Conservation (phyloP, 1,140 invertebrate genomes). For the Drosophila mojavensis region DNA sequence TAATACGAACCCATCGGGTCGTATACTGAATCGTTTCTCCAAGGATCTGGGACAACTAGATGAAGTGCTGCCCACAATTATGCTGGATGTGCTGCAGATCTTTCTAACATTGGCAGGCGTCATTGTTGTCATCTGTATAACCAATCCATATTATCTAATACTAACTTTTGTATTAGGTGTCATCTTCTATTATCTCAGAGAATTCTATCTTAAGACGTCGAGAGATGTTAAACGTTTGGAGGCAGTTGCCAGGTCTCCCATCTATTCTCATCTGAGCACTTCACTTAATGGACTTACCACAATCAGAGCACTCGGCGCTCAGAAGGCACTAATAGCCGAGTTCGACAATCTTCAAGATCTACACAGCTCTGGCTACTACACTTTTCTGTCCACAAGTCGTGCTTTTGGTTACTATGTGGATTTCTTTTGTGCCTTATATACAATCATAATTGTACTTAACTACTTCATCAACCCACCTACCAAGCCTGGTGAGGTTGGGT, state of each 20-base stretch:
- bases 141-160: constrained; percentile 90
- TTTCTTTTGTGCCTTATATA: constrained; percentile 88
- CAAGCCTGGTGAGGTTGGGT: constrained; percentile 88
- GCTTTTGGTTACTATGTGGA: constrained; percentile 93
- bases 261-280: constrained; percentile 91
- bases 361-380: constrained; percentile 90
- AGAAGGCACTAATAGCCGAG: constrained; percentile 87
- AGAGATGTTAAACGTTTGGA: constrained; percentile 94
- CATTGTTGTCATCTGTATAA: constrained; percentile 88
- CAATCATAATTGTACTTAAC: constrained; percentile 87
- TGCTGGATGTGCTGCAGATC: constrained; percentile 91
- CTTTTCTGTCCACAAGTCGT: constrained; percentile 90
- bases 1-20: constrained; percentile 90
- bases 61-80: constrained; percentile 91
- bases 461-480: constrained; percentile 85
- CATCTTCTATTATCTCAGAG: constrained; percentile 90
- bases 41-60: constrained; percentile 93
- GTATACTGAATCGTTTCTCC: constrained; percentile 90
- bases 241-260: constrained; percentile 88
- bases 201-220: constrained; percentile 92
- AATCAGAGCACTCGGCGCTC: constrained; percentile 88
- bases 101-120: constrained; percentile 87
- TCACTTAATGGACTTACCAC: constrained; percentile 90
- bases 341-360: constrained; percentile 88
- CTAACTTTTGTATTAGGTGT: constrained; percentile 88